These are phyloP conservation scores for Tineola bisselliella DNA, from an alignment of 2,888 invertebrate genomes.

Conservation along the genomic window DNA sequence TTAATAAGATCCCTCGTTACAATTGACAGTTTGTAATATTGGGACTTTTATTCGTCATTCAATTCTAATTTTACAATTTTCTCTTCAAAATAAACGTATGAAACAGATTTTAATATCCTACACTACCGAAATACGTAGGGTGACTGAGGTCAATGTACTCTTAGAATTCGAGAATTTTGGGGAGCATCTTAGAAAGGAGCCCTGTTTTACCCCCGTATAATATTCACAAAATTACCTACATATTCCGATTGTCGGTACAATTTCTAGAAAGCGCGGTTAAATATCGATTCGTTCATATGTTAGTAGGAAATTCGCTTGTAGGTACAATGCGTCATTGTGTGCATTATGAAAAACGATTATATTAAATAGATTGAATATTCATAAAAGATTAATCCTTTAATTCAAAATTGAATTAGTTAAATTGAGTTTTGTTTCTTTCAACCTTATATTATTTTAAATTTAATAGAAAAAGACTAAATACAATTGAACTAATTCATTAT, in stretches of 20 bases:
- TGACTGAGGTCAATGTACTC: background rate
- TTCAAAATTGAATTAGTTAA: no score
- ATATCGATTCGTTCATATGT: background rate
- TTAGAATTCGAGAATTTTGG: background rate
- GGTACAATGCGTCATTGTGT: no score
- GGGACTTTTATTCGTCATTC: background rate
- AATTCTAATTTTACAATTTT: background rate
- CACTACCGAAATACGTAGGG: background rate
- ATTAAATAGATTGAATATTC: no score
- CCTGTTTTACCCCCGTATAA: background rate
- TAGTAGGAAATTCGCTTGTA: background rate
- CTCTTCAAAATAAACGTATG: conserved; percentile 13
- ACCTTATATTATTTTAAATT: no score
- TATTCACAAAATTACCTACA: background rate
- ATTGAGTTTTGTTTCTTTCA: no score
- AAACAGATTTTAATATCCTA: background rate
- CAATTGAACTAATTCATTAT: no score
- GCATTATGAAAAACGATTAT: no score
- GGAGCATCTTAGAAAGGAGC: background rate
- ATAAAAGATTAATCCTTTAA: no score
- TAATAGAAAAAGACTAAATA: no score
- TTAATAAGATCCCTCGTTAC: background rate
- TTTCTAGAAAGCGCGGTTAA: background rate
- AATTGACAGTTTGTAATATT: background rate
- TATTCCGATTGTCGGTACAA: background rate